These are phyloP conservation scores for Semaprochilodus insignis DNA, from an alignment of 2,797 vertebrate genomes.

Conservation along the genomic window DNA sequence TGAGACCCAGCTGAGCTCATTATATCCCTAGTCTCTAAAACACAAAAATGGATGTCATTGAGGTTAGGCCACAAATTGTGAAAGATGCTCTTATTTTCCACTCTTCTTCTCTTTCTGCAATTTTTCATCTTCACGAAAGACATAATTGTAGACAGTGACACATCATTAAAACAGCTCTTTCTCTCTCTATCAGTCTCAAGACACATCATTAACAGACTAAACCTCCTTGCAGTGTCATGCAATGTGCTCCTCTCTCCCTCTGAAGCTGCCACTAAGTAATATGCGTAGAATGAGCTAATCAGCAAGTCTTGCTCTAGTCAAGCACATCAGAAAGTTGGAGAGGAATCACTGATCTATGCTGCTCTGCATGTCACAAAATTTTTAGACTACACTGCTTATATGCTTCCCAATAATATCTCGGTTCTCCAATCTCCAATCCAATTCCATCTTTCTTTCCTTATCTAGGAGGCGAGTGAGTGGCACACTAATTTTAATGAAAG, in stretches of 20 bases:
- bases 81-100: background rate
- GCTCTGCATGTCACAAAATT: background rate
- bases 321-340: background rate
- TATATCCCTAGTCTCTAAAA: background rate
- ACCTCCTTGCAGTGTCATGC: background rate
- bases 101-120: background rate
- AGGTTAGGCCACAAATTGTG: background rate
- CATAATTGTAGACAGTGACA: background rate
- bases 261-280: background rate
- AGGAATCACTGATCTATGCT: background rate
- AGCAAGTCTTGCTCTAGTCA: background rate
- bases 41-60: background rate
- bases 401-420: background rate
- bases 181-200: background rate
- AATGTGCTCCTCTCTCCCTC: background rate
- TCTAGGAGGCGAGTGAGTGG: background rate
- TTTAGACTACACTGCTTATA: background rate
- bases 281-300: background rate
- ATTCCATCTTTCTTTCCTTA: background rate
- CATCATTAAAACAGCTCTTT: background rate
- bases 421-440: no score
- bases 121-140: background rate
- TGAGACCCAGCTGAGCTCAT: background rate
- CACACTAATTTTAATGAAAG: slow-evolving; percentile 1
- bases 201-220: background rate